Conservation (phyloP, 2,113 vertebrate species). For the Oreamnos americanus region DNA sequence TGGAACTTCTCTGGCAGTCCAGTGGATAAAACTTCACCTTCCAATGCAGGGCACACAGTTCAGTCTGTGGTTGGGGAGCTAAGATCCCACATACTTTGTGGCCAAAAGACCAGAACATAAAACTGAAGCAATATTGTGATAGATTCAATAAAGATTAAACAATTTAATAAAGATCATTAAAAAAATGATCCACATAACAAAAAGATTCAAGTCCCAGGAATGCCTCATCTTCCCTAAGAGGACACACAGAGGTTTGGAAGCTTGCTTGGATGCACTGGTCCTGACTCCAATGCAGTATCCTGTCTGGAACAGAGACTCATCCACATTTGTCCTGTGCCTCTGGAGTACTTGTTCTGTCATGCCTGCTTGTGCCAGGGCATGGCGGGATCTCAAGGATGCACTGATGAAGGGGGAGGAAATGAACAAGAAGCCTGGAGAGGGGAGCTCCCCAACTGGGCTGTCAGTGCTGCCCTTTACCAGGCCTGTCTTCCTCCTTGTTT, state of each 20-base stretch:
- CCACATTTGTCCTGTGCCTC: not conserved
- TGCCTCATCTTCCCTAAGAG: not conserved
- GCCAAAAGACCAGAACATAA: not conserved
- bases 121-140: not conserved
- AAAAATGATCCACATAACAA: not conserved
- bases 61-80: not conserved
- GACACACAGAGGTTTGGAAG: not conserved
- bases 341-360: not conserved
- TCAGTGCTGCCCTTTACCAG: not conserved
- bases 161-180: not conserved
- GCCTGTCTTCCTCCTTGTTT: not conserved
- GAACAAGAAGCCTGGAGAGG: not conserved
- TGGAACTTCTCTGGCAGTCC: not conserved
- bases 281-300: not conserved
- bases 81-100: not conserved
- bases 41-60: not conserved
- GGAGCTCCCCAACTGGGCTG: not conserved
- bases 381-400: not conserved
- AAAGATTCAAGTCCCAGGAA: not conserved
- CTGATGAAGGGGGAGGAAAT: not conserved
- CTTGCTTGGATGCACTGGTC: not conserved
- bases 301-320: not conserved
- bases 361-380: rapidly evolving
- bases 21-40: not conserved
- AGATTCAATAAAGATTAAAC: not conserved